Conservation (phyloP, 2,797 vertebrate species). For the Philypnodon macrostomus region DNA sequence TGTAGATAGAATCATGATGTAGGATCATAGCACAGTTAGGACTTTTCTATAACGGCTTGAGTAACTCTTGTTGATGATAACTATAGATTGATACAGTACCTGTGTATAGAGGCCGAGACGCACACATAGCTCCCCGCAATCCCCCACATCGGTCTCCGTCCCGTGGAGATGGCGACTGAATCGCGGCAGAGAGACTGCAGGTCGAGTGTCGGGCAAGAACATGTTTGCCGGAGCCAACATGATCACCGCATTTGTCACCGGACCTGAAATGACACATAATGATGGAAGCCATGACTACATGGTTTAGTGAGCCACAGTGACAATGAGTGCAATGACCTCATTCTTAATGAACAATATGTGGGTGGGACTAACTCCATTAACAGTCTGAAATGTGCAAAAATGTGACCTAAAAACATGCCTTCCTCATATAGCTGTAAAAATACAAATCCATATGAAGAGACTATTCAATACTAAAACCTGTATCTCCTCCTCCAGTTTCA, state of each 20-base stretch:
- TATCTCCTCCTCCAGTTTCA: too few species aligned
- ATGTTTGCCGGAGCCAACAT: conserved; percentile 77
- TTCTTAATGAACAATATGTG: not conserved
- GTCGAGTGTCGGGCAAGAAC: conserved; percentile 87
- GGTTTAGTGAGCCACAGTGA: not conserved
- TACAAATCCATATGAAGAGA: too few species aligned
- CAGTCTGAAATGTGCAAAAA: too few species aligned
- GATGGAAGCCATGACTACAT: not conserved
- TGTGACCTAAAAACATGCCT: too few species aligned
- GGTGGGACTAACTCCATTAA: too few species aligned
- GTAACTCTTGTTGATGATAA: too few species aligned
- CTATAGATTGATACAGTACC: too few species aligned
- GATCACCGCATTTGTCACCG: conserved; percentile 60
- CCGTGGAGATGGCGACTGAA: conserved; percentile 87
- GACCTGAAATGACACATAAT: conserved; percentile 46
- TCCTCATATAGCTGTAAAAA: too few species aligned
- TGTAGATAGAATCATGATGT: too few species aligned
- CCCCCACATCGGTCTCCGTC: conserved; percentile 74
- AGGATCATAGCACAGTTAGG: too few species aligned
- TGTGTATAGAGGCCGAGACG: conserved; percentile 81
- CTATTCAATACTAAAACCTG: too few species aligned
- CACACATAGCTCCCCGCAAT: conserved; percentile 76
- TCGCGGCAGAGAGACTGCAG: conserved; percentile 81
- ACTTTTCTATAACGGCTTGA: too few species aligned
- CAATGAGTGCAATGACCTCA: not conserved